Conservation (phyloP, 2,113 vertebrate genomes). For the Tichodroma muraria region DNA sequence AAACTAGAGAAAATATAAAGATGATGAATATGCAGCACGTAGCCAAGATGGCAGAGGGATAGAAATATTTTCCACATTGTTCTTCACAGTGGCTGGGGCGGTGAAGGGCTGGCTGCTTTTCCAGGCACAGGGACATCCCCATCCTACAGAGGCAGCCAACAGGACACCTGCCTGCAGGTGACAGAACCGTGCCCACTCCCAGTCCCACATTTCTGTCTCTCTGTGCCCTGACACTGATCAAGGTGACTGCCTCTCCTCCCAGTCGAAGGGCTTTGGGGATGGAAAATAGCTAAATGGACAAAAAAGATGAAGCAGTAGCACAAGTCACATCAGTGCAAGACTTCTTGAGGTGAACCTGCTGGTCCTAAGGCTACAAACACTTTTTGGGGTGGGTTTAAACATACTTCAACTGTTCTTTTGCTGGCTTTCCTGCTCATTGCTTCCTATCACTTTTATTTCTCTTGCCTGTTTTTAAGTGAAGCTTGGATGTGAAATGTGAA, state of each 20-base stretch:
- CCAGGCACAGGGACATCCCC: background rate
- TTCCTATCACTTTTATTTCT: background rate
- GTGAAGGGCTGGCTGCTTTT: background rate
- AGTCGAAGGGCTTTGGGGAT: background rate
- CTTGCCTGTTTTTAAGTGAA: background rate
- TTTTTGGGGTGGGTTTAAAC: background rate
- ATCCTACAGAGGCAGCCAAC: accelerated
- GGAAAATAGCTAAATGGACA: background rate
- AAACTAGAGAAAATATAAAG: constrained; percentile 52
- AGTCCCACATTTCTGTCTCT: background rate
- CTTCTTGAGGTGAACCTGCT: background rate
- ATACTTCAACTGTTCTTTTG: background rate
- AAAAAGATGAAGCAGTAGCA: background rate
- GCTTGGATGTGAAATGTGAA: background rate
- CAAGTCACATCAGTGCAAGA: background rate
- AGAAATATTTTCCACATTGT: background rate
- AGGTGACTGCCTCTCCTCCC: background rate
- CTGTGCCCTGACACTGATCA: background rate
- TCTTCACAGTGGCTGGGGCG: accelerated
- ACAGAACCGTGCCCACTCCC: accelerated
- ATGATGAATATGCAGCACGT: constrained; percentile 32
- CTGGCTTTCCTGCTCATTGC: background rate
- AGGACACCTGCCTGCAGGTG: background rate
- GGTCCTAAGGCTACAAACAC: background rate
- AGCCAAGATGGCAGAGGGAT: background rate